Evolutionary conservation across 2,888 invertebrate genomes (phyloP).

Genomic region (Tuta absoluta): DNA sequence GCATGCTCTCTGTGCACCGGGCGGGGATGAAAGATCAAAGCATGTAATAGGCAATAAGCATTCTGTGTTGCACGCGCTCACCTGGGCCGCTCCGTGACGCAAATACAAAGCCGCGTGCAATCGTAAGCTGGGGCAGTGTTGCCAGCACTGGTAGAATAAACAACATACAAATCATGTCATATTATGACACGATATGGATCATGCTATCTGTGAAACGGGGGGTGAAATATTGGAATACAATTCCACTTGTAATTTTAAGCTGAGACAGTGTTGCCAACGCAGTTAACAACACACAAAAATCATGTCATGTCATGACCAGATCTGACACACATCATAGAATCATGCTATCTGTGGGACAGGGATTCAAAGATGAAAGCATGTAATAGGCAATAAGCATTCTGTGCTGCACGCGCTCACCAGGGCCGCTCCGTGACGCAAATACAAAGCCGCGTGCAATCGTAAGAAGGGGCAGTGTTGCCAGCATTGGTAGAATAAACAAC

Average conservation of each 20-base stretch:
- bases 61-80: constrained; percentile 21
- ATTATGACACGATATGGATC: no score
- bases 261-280: no score
- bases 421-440: constrained; percentile 22
- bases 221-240: no score
- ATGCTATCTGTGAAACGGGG: no score
- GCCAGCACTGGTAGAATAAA: neutral
- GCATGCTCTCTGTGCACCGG: neutral
- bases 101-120: constrained; percentile 15
- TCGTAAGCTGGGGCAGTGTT: constrained; percentile 1
- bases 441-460: constrained; percentile 8
- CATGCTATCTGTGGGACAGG: neutral
- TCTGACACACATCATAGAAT: no score
- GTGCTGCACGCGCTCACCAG: constrained; percentile 6
- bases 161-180: neutral
- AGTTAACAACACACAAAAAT: no score
- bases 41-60: constrained; percentile 28
- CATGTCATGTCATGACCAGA: no score
- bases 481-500: neutral
- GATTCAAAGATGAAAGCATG: constrained; percentile 21
- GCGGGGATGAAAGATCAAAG: constrained; percentile 20
- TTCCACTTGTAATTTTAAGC: no score
- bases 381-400: constrained; percentile 29
- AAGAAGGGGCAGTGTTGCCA: constrained; percentile 8
- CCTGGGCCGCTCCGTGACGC: constrained; percentile 21